Conservation (phyloP, 92 coral and sea anemone species). For the Metridium senile region DNA sequence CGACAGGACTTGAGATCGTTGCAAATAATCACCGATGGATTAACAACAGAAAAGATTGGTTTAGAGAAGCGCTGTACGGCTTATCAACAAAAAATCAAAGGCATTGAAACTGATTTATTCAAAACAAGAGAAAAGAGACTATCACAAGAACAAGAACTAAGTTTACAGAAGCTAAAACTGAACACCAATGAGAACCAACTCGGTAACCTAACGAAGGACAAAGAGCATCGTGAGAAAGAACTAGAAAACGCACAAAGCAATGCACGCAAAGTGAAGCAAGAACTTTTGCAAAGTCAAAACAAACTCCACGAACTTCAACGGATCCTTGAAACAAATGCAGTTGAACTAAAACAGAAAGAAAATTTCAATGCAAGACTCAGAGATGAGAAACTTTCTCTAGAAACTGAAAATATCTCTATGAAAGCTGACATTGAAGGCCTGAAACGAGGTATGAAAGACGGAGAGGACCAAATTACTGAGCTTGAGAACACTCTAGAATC, state of each 20-base stretch:
- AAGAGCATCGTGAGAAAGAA: conserved; percentile 64
- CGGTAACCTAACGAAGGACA: conserved; percentile 52
- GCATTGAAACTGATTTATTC: conserved; percentile 58
- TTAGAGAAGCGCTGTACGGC: conserved; percentile 56
- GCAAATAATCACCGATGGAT: conserved; percentile 60
- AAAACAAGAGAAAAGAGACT: conserved; percentile 58
- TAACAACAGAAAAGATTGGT: conserved; percentile 75
- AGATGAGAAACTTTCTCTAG: conserved; percentile 65
- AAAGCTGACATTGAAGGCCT: conserved; percentile 60
- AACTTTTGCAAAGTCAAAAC: conserved; percentile 54
- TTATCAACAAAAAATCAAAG: conserved; percentile 63
- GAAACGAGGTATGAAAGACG: conserved; percentile 44
- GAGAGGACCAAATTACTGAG: conserved; percentile 50
- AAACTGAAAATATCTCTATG: conserved; percentile 52
- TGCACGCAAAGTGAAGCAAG: conserved; percentile 62
- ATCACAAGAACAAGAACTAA: conserved; percentile 63
- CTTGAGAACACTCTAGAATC: conserved; percentile 70
- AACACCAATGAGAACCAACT: conserved; percentile 62
- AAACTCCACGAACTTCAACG: conserved; percentile 64
- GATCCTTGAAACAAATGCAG: conserved; percentile 34
- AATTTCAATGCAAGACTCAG: conserved; percentile 44
- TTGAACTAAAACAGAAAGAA: conserved; percentile 61
- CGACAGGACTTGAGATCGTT: conserved; percentile 56
- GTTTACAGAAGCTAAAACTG: conserved; percentile 55
- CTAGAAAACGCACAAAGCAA: conserved; percentile 53